These are phyloP conservation scores for Dissostichus mawsoni DNA, from an alignment of 2,113 vertebrate species.

Conservation along the genomic window DNA sequence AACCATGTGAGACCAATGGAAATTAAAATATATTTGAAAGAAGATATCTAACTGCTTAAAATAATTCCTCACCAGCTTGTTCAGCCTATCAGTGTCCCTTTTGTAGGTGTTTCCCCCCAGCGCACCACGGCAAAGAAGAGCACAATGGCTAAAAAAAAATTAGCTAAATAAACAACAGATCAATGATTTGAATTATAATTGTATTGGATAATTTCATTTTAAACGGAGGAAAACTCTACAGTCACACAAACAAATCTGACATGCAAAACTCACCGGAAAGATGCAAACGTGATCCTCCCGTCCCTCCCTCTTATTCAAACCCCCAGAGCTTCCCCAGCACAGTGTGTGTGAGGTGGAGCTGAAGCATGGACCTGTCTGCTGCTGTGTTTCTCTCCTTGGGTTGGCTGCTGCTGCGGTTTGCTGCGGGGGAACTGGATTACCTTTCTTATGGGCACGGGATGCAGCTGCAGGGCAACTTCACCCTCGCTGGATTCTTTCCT, in stretches of 20 bases:
- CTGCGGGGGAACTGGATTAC: slow-evolving; percentile 53
- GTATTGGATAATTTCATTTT: background rate
- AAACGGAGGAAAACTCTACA: slow-evolving; percentile 38
- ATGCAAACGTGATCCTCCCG: slow-evolving; percentile 62
- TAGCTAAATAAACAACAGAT: background rate
- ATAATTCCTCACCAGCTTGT: too few relatives aligned
- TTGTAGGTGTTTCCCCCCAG: too few relatives aligned
- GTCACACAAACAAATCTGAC: slow-evolving; percentile 63
- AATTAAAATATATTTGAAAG: too few relatives aligned
- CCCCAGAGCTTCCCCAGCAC: slow-evolving; percentile 1
- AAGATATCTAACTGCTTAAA: too few relatives aligned
- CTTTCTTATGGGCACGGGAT: slow-evolving; percentile 65
- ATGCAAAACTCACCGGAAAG: slow-evolving; percentile 62
- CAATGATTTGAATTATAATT: background rate
- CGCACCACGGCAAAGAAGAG: too few relatives aligned
- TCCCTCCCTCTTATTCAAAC: background rate
- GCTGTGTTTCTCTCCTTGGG: slow-evolving; percentile 16
- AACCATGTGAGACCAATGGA: too few relatives aligned
- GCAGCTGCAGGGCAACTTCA: slow-evolving; percentile 81
- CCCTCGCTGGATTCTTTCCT: slow-evolving; percentile 86
- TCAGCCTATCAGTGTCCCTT: too few relatives aligned
- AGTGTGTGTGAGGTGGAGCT: background rate
- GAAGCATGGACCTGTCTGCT: slow-evolving; percentile 29
- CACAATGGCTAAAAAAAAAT: too few relatives aligned
- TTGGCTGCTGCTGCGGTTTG: slow-evolving; percentile 40